Conservation (phyloP, 2,888 invertebrate genomes). For the Agapostemon virescens region DNA sequence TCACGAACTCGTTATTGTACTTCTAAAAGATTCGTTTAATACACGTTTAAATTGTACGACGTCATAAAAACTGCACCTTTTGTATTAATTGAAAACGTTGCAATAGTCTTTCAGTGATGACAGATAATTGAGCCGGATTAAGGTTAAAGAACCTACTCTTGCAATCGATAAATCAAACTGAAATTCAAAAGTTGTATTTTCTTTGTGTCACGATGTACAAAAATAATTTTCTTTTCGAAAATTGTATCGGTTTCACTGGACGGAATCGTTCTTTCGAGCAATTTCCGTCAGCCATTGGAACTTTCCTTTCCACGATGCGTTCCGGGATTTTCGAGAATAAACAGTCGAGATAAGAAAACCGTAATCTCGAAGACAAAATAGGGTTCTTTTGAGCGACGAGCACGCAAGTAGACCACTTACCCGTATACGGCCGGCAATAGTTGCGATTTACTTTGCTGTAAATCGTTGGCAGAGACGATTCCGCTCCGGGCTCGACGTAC, state of each 20-base stretch:
- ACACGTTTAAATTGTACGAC: too few species aligned
- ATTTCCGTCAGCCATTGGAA: not conserved
- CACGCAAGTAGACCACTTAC: conserved; percentile 73
- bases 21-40: too few species aligned
- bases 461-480: conserved; percentile 75
- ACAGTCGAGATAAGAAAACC: not conserved
- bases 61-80: too few species aligned
- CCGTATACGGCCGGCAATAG: conserved; percentile 83
- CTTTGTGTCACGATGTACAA: too few species aligned
- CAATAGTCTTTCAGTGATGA: too few species aligned
- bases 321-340: not conserved
- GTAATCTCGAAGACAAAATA: not conserved
- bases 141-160: too few species aligned
- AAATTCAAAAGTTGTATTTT: not conserved
- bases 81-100: too few species aligned
- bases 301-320: not conserved
- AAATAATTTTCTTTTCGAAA: not conserved
- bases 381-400: not conserved
- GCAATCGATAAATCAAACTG: not conserved
- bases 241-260: not conserved
- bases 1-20: too few species aligned
- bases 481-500: conserved; percentile 79
- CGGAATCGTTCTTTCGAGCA: not conserved
- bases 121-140: too few species aligned
- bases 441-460: conserved; percentile 82